Base-by-base conservation (phyloP, 2,113 vertebrate species). In the Calypte anna region DNA sequence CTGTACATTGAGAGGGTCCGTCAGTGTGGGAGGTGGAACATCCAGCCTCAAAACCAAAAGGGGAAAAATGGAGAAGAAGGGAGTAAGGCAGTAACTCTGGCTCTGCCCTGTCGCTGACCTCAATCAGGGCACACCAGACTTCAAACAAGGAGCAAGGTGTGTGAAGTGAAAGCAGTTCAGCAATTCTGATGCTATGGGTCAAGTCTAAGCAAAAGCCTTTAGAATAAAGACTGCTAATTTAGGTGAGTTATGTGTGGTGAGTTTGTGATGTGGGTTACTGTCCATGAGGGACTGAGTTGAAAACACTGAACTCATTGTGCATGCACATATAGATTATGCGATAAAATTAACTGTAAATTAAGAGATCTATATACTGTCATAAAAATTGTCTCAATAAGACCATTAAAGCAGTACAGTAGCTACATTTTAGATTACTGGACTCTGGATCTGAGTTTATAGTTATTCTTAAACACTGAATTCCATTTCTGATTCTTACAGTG, bases 341-440 rank as follows among this genome's bases (percentile, higher is more conserved):
- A 88, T 88, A 82, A 91, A 79, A 9, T 43, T 90, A 93, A 58
- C 58, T 84, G 54, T 69, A 88, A 94, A 82, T 93, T 75, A 88
- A 86, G 38, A 66, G 36, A 91, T 58, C 33, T 82, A 80, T 82
- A 80, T 64, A 50, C 31, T 54, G 53, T 80, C 38, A 63, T 58
- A 76, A 90, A 90, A 86, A 54, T 36, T 73, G 36, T 69, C 57
- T 82, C 38, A 58, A 9, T 85, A 76, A 77, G 51, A 64, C 21
- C 9, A 55, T 69, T 88, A 85, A 68, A 93, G 68, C 3, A 61
- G 23, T 24, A 62, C 8, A 82, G 33, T n/a, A 75, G 62, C n/a
- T 68, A 27, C 46, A 43, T 68, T 89, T 95, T 68, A 74, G 77
- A 33, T 44, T 90, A 64, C 23, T 80, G n/a, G 69, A 88, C 28